Evolutionary conservation across 2,888 invertebrate genomes (phyloP), one percentile per base, ranked within the genome.

Genomic region (Ectemnius cavifrons): DNA sequence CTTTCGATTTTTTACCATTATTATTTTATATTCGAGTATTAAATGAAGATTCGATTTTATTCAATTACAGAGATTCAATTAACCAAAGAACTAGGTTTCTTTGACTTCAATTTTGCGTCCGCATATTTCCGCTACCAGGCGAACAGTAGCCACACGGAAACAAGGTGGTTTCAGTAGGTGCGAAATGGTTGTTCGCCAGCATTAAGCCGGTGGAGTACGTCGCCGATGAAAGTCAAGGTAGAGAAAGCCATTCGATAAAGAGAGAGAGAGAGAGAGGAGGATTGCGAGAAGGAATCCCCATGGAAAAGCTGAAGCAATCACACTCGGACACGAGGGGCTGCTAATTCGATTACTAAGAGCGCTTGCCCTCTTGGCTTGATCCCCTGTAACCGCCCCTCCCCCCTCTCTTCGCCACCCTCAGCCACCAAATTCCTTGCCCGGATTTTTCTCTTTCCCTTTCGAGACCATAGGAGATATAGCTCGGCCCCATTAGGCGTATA

Each of bases 271-370:
- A 23, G 23, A 23, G 23, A 63, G 60, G 47, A 63, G 52, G 58
- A 46, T 64, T 37, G 46, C 56, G 47, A 47, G 66, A n/a, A 66
- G 61, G 72, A 75, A 73, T 69, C 78, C 71, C 61, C 65, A 58
- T 71, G 77, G 82, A 86, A 78, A 78, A 84, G 77, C 84, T 83
- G 84, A 81, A 84, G 89, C 89, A 89, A 89, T 89, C 89, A 88
- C 89, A 89, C 87, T 88, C 85, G 88, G 85, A 86, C 86, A 85
- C 84, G 84, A 87, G 87, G 89, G 89, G 86, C 83, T 83, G 82
- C 86, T 89, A 89, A 89, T 89, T 89, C 88, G 88, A 89, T 89
- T 89, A 89, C 87, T 70, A 81, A 85, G 80, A 87, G 85, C 86
- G 80, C 75, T 52, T 79, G 75, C 83, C 81, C 83, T 81, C 69